phyloP scores from a whole-genome alignment of 2,113 vertebrate species.

The Amazona vittata region DNA sequence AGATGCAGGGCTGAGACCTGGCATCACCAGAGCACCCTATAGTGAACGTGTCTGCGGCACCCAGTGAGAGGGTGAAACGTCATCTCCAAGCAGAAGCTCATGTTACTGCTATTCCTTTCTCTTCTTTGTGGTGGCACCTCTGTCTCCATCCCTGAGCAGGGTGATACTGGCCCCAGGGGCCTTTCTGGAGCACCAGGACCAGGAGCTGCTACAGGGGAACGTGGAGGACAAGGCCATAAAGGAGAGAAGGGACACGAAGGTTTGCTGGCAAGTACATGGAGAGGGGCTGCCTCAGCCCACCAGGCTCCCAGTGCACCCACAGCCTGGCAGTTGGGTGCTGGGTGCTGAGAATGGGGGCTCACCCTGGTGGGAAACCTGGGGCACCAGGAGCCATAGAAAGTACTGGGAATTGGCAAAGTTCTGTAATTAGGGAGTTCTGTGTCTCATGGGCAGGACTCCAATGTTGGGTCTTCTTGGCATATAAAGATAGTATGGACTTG shows the following conservation, averaged over 20 bases:
- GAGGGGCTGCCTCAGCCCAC: background rate
- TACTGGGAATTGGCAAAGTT: background rate
- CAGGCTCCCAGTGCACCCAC: background rate
- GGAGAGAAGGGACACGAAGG: conserved; percentile 83
- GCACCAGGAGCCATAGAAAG: background rate
- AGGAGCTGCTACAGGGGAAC: conserved; percentile 73
- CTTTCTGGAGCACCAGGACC: conserved; percentile 76
- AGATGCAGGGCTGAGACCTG: background rate
- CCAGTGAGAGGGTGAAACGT: background rate
- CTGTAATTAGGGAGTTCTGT: accelerated
- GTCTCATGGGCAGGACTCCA: accelerated
- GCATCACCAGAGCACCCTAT: background rate
- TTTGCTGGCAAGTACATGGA: conserved; percentile 74
- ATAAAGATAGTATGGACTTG: background rate
- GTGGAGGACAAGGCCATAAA: conserved; percentile 76
- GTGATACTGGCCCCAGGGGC: conserved; percentile 76
- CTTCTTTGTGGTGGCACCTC: background rate
- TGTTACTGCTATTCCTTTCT: background rate
- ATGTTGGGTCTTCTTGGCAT: background rate
- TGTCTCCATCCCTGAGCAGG: conserved; percentile 65
- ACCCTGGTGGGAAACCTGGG: accelerated
- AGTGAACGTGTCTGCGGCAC: background rate
- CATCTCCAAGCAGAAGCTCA: background rate
- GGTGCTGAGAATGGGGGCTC: background rate
- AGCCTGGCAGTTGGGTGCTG: background rate